Percentiles rank a stretch among this genome's conserved stretches.
phyloP scores from a whole-genome alignment of 2,797 vertebrate genomes.

The Orestias chungarensis region DNA sequence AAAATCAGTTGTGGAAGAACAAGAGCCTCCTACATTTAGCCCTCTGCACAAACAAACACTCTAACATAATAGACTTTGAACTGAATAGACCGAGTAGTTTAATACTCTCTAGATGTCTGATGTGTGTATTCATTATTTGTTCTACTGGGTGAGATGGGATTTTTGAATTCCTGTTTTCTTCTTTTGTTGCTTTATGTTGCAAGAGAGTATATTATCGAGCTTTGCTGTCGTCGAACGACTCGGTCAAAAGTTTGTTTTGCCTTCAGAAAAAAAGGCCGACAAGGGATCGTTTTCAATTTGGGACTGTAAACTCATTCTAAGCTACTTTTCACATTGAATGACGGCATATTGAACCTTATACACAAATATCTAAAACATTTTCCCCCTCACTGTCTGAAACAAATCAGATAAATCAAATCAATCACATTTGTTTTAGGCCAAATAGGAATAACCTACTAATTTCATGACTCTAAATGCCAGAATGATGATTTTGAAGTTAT shows the following conservation, averaged over 20 bases:
- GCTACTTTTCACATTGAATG: not conserved
- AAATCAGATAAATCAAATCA: not conserved
- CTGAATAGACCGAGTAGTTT: conserved; percentile 3
- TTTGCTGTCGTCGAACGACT: not conserved
- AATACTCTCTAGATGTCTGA: conserved; percentile 1
- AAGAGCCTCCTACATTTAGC: conserved; percentile 17
- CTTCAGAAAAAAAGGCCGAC: not conserved
- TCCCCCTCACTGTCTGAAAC: not conserved
- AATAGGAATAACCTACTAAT: not conserved
- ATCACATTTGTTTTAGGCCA: not conserved
- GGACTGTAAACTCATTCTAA: not conserved
- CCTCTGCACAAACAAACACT: not conserved
- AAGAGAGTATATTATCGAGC: not conserved
- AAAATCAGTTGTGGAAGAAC: conserved; percentile 4
- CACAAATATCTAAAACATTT: not conserved
- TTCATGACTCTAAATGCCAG: not conserved
- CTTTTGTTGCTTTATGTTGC: conserved; percentile 1
- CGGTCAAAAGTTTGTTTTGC: not conserved
- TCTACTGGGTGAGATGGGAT: not conserved
- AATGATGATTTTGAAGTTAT: not conserved
- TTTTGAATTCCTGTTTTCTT: conserved; percentile 6
- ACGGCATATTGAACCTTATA: not conserved
- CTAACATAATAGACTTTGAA: conserved; percentile 22
- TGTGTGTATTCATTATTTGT: not conserved
- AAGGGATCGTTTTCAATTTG: not conserved